Evolutionary conservation across 2,888 invertebrate species (phyloP).

Genomic region (Ectemnius lituratus): DNA sequence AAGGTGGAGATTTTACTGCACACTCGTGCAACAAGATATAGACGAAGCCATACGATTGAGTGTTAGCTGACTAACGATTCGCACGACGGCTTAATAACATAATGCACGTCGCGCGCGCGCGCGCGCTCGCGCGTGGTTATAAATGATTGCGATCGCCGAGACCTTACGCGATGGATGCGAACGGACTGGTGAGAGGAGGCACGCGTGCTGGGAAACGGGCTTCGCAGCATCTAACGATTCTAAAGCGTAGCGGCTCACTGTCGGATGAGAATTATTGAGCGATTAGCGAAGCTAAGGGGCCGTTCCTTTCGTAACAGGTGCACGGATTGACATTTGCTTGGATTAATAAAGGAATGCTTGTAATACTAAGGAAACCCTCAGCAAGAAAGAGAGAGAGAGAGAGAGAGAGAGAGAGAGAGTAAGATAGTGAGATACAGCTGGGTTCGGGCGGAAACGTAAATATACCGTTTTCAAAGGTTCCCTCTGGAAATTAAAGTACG

Average conservation of each 20-base stretch:
- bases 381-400: no score
- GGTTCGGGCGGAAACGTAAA: neutral
- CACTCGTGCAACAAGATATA: neutral
- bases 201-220: constrained; percentile 25
- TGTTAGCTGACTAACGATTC: constrained; percentile 1
- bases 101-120: constrained; percentile 1
- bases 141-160: constrained; percentile 40
- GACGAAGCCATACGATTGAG: neutral
- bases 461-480: constrained; percentile 18
- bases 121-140: neutral
- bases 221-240: constrained; percentile 42
- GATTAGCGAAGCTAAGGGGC: constrained; percentile 37
- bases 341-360: constrained; percentile 11
- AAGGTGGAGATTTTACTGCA: neutral
- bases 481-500: constrained; percentile 16
- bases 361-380: neutral
- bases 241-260: constrained; percentile 39
- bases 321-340: constrained; percentile 50
- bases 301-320: constrained; percentile 33
- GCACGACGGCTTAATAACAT: constrained; percentile 31
- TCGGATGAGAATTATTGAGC: constrained; percentile 35
- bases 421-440: no score
- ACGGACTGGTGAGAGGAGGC: constrained; percentile 8
- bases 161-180: constrained; percentile 22
- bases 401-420: neutral